phyloP scores from a whole-genome alignment of 2,113 vertebrate genomes.

The Phaethon lepturus region DNA sequence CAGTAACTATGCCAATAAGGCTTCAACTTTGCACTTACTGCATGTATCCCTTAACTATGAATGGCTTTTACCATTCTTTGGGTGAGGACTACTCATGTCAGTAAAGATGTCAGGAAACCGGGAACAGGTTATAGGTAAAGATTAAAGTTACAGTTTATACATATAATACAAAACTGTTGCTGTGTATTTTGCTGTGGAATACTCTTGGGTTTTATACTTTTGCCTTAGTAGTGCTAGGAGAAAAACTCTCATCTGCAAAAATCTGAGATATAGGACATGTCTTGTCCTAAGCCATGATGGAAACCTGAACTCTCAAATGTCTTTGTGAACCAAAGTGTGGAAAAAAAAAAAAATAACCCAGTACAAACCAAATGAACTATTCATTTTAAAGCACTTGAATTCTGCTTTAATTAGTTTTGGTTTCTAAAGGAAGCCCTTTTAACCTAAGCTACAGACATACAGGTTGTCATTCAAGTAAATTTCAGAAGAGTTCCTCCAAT shows the following conservation, averaged over 20 bases:
- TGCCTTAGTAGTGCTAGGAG: neutral
- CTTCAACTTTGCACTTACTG: neutral
- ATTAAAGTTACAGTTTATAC: neutral
- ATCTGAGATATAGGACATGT: neutral
- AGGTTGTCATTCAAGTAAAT: neutral
- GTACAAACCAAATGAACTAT: neutral
- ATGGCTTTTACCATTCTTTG: neutral
- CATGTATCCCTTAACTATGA: neutral
- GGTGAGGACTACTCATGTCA: neutral
- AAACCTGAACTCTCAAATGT: neutral
- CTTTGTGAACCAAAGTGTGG: neutral
- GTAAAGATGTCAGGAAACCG: neutral
- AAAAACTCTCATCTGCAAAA: neutral
- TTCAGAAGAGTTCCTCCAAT: neutral
- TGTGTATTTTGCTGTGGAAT: neutral
- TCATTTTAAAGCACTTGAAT: neutral
- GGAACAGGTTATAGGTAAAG: neutral
- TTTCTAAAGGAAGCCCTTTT: neutral
- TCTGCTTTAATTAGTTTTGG: neutral
- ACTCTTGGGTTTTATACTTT: neutral
- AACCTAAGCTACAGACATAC: neutral
- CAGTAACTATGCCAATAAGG: neutral
- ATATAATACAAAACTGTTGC: neutral
- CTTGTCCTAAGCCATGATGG: neutral
- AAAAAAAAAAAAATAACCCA: neutral